Conservation (phyloP, 2,888 invertebrate species). For the Paralinhomoeus sp. region DNA sequence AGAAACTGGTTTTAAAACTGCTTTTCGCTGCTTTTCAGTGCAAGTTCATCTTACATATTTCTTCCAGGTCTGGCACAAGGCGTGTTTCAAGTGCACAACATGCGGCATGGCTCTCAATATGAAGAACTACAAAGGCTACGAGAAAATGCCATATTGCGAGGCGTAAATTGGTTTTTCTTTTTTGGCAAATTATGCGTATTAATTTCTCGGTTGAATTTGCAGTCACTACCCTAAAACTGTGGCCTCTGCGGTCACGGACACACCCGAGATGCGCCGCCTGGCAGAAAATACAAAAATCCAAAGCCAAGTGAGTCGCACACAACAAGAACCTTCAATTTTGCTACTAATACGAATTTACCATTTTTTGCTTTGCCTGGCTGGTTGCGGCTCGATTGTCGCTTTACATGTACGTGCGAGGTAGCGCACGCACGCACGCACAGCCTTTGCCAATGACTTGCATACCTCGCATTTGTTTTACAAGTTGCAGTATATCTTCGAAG, state of each 20-base stretch:
- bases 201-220: too few relatives aligned
- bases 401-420: too few relatives aligned
- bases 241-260: conserved; percentile 89
- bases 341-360: neutral
- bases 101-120: conserved; percentile 94
- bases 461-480: too few relatives aligned
- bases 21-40: too few relatives aligned
- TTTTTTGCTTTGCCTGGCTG: neutral
- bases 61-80: conserved; percentile 84
- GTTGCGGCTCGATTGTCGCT: too few relatives aligned
- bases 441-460: too few relatives aligned
- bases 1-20: too few relatives aligned
- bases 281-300: conserved; percentile 92
- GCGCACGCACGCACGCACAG: too few relatives aligned
- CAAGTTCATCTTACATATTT: conserved; percentile 9
- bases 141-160: conserved; percentile 93
- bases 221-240: conserved; percentile 97
- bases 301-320: conserved; percentile 42
- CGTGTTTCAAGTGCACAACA: conserved; percentile 90
- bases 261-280: conserved; percentile 81
- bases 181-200: neutral
- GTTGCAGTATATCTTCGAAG: too few relatives aligned
- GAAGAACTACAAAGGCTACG: conserved; percentile 93
- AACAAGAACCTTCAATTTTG: neutral
- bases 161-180: conserved; percentile 48